These are phyloP conservation scores for Ooceraea biroi DNA, from an alignment of 1,140 invertebrate genomes.

Conservation along the genomic window DNA sequence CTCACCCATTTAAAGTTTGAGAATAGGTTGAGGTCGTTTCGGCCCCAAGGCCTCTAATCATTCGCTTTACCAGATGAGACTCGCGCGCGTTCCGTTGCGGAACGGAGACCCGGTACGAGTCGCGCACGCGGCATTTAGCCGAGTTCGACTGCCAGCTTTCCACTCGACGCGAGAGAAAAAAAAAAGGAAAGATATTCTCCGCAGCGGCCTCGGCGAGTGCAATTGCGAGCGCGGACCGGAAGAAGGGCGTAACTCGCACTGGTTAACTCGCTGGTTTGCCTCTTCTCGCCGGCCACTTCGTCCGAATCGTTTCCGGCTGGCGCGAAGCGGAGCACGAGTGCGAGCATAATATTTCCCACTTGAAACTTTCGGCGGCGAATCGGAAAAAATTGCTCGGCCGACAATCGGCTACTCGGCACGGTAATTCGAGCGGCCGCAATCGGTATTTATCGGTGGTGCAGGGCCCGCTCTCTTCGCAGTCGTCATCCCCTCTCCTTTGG, in stretches of 20 bases:
- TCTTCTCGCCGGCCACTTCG: conserved; percentile 9
- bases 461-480: not conserved
- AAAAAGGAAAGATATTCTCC: conserved; percentile 38
- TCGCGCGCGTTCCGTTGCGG: too few relatives aligned
- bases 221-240: conserved; percentile 21
- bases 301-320: conserved; percentile 34
- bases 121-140: not conserved
- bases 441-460: conserved; percentile 56
- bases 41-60: too few relatives aligned
- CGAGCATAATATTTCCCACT: conserved; percentile 61
- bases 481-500: too few relatives aligned
- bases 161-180: conserved; percentile 48
- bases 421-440: conserved; percentile 43
- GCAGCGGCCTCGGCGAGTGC: conserved; percentile 15
- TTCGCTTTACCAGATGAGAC: too few relatives aligned
- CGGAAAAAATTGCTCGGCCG: conserved; percentile 22
- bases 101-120: not conserved
- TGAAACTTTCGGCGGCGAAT: conserved; percentile 44
- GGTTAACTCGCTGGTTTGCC: conserved; percentile 58
- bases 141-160: conserved; percentile 1
- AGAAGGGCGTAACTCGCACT: conserved; percentile 53
- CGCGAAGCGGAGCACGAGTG: not conserved
- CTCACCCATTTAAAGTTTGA: too few relatives aligned
- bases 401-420: conserved; percentile 13
- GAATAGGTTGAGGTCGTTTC: too few relatives aligned